Evolutionary conservation across 2,797 vertebrate species (phyloP), one percentile per base, ranked within the genome.

Genomic region (Myotis findleyi): DNA sequence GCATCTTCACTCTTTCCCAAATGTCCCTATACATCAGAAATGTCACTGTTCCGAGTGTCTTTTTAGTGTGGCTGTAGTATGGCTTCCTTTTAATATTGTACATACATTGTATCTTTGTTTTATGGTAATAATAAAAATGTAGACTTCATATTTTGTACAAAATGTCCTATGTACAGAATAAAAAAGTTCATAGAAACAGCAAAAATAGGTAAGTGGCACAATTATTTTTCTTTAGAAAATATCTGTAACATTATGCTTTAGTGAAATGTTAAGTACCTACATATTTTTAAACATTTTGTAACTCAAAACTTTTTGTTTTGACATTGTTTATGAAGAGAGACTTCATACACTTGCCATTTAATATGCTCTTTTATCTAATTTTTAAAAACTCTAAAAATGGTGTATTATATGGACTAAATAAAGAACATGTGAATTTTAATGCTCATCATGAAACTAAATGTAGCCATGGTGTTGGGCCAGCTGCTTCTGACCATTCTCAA

Each of bases 121-220:
- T 99, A 99, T 99, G 99, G 99, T 99, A 99, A 99, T 99, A 99
- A 99, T 99, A 99, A 99, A 99, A 99, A 98, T 98, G 98, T 99
- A 99, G 99, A 99, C 99, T 99, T 99, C 98, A 98, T 99, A 99
- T 99, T 99, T 99, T 99, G 99, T 99, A 99, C 99, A 99, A 99
- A 99, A 99, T 97, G 99, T 99, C 99, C 98, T 99, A 99, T 99
- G 99, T 99, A 99, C 99, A 99, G 99, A 99, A 99, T 99, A 98
- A 99, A 99, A 99, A 99, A 98, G 98, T 99, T 99, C 98, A 98
- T 99, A 99, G 99, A 99, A 99, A 99, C 98, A 98, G 98, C 98
- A 99, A 99, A 98, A 98, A 98, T 99, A 99, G 98, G 98, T 98
- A 99, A 99, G 99, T 99, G 99, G 99, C 99, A 99, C 98, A 99